Conservation (phyloP, 2,888 invertebrate species). For the Apoda limacodes region DNA sequence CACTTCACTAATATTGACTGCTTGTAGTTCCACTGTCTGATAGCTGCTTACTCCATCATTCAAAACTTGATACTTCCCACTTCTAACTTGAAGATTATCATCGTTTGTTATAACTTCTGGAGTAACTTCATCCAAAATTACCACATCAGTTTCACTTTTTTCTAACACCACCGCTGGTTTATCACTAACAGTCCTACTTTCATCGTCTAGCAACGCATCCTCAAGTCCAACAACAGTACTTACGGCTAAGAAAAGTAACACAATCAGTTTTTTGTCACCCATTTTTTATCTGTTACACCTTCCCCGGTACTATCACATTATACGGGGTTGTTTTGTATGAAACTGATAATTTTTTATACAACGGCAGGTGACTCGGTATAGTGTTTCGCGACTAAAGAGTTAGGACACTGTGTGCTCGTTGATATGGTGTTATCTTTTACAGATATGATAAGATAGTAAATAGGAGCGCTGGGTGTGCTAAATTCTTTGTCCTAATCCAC, state of each 20-base stretch:
- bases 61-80: slow-evolving; percentile 51
- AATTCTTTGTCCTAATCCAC: slow-evolving; percentile 64
- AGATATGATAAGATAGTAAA: slow-evolving; percentile 65
- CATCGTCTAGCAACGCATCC: slow-evolving; percentile 29
- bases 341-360: slow-evolving; percentile 29
- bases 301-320: slow-evolving; percentile 40
- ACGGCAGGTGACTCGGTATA: slow-evolving; percentile 51
- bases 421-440: slow-evolving; percentile 53
- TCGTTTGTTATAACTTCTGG: slow-evolving; percentile 26
- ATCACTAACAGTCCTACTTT: slow-evolving; percentile 32
- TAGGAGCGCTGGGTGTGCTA: slow-evolving; percentile 66
- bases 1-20: slow-evolving; percentile 33
- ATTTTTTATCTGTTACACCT: slow-evolving; percentile 37
- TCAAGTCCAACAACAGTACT: slow-evolving; percentile 53
- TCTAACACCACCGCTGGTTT: slow-evolving; percentile 18
- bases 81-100: slow-evolving; percentile 36
- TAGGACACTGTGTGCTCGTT: slow-evolving; percentile 47
- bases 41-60: slow-evolving; percentile 41
- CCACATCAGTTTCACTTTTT: slow-evolving; percentile 16
- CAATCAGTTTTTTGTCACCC: slow-evolving; percentile 45
- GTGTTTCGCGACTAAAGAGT: slow-evolving; percentile 44
- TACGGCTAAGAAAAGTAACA: slow-evolving; percentile 41
- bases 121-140: slow-evolving; percentile 24
- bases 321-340: slow-evolving; percentile 32
- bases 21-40: slow-evolving; percentile 33